Conservation (phyloP, 2,113 vertebrate genomes). For the Notothenia coriiceps region DNA sequence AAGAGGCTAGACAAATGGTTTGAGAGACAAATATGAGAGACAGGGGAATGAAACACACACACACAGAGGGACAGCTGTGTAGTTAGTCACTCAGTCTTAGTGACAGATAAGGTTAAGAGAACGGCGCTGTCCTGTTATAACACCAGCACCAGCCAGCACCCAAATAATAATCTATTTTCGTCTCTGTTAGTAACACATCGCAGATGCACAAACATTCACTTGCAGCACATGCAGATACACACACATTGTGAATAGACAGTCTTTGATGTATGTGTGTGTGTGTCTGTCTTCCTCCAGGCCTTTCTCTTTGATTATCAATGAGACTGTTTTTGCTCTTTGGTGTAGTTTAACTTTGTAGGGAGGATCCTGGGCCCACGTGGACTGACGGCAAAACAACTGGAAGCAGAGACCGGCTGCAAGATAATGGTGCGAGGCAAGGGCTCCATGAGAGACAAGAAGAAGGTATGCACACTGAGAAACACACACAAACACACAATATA, state of each 20-base stretch:
- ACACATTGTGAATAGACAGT: not conserved
- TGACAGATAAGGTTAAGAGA: conserved; percentile 93
- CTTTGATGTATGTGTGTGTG: not conserved
- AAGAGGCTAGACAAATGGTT: conserved; percentile 21
- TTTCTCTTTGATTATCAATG: conserved; percentile 1
- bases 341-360: conserved; percentile 98
- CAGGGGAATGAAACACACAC: conserved; percentile 22
- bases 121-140: conserved; percentile 70
- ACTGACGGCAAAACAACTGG: conserved; percentile 97
- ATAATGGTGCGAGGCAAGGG: conserved; percentile 99
- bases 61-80: conserved; percentile 73
- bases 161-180: conserved; percentile 80
- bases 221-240: conserved; percentile 9
- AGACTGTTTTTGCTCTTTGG: conserved; percentile 32
- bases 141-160: conserved; percentile 68
- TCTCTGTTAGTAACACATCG: conserved; percentile 62
- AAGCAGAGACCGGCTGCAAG: conserved; percentile 99
- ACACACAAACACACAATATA: not conserved
- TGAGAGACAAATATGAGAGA: conserved; percentile 25
- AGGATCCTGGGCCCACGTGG: conserved; percentile 98
- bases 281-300: not conserved
- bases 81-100: conserved; percentile 86
- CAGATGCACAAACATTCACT: conserved; percentile 42
- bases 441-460: conserved; percentile 99
- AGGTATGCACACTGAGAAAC: conserved; percentile 82